Evolutionary conservation across 2,888 invertebrate genomes (phyloP).

Genomic region (Archaeoteleia sp.): DNA sequence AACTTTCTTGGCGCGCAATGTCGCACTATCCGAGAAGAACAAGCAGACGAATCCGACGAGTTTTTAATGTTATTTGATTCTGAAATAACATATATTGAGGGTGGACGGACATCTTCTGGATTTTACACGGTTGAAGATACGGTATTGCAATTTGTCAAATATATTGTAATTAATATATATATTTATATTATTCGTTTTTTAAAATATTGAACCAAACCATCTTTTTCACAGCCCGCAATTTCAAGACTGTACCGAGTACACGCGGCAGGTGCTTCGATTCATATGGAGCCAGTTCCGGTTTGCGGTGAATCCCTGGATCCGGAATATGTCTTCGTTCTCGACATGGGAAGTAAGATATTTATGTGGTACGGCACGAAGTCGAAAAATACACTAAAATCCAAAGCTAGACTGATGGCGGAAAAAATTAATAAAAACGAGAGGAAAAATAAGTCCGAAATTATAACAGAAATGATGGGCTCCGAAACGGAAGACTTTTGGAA

Average conservation of each 20-base stretch:
- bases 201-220: too few species aligned
- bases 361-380: slow-evolving; percentile 94
- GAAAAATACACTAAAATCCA: slow-evolving; percentile 92
- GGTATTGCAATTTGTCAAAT: slow-evolving; percentile 74
- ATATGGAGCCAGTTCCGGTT: slow-evolving; percentile 90
- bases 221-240: slow-evolving; percentile 81
- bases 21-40: slow-evolving; percentile 97
- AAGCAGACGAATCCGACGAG: slow-evolving; percentile 96
- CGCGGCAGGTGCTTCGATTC: slow-evolving; percentile 89
- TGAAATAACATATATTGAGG: slow-evolving; percentile 95
- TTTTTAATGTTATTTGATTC: slow-evolving; percentile 94
- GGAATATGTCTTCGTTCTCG: slow-evolving; percentile 92
- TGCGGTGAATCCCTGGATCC: slow-evolving; percentile 87
- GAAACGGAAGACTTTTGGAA: slow-evolving; percentile 92
- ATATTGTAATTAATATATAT: neutral
- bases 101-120: slow-evolving; percentile 97
- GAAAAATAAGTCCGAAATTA: slow-evolving; percentile 94
- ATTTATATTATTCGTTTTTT: slow-evolving; percentile 27
- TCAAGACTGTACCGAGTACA: slow-evolving; percentile 92
- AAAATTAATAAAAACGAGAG: slow-evolving; percentile 99
- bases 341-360: slow-evolving; percentile 89
- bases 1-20: slow-evolving; percentile 96
- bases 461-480: slow-evolving; percentile 87
- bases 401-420: slow-evolving; percentile 93
- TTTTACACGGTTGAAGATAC: slow-evolving; percentile 97